These are phyloP conservation scores for Athene noctua DNA, from an alignment of 2,113 vertebrate species.

Conservation along the genomic window DNA sequence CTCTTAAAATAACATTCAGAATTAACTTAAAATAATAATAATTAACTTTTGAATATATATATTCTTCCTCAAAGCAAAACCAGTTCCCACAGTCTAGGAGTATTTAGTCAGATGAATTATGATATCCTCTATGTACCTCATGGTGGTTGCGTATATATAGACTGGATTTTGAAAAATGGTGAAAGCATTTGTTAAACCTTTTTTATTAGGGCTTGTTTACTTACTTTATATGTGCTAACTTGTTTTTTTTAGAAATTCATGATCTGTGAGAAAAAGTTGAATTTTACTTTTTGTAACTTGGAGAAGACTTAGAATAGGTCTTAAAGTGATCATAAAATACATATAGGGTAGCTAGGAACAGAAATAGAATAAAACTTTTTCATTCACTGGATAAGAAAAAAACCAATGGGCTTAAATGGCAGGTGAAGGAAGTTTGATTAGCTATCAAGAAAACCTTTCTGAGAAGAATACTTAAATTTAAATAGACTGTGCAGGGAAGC, in stretches of 20 bases:
- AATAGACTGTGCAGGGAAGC: background rate
- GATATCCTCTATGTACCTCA: background rate
- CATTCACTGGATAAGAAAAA: background rate
- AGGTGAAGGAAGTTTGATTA: background rate
- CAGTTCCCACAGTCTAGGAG: background rate
- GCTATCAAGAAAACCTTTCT: background rate
- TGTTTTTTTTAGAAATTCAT: background rate
- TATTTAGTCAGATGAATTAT: background rate
- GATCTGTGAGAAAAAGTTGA: background rate
- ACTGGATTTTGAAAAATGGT: background rate
- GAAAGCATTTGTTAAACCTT: background rate
- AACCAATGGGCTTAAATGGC: background rate
- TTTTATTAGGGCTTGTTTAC: background rate
- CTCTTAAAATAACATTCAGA: background rate
- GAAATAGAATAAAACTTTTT: background rate
- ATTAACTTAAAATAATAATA: background rate
- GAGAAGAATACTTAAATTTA: background rate
- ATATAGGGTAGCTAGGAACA: background rate
- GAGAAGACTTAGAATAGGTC: background rate
- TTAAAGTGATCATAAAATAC: background rate
- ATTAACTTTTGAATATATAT: background rate
- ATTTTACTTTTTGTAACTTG: background rate
- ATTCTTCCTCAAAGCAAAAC: background rate
- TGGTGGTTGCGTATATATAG: background rate
- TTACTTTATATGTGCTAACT: background rate